These are phyloP conservation scores for Pachymerium ferrugineum DNA, from an alignment of 2,888 invertebrate species.

Conservation along the genomic window DNA sequence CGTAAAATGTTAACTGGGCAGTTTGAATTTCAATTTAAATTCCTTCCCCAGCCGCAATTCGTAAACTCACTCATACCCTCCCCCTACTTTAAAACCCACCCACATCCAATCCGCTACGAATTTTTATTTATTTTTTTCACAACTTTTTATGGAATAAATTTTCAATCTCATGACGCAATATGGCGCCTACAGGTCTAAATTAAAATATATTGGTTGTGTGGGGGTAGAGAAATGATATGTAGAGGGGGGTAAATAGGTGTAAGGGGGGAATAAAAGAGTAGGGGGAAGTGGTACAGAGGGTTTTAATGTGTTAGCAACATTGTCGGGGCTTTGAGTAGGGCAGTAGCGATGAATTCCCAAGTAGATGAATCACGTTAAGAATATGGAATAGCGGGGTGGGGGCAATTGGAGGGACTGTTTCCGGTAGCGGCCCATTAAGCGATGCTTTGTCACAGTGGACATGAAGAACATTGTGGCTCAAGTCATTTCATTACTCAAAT, in stretches of 20 bases:
- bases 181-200: slow-evolving; percentile 10
- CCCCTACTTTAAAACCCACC: background rate
- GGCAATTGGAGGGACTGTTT: background rate
- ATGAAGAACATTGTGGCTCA: background rate
- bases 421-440: slow-evolving; percentile 6
- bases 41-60: background rate
- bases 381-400: background rate
- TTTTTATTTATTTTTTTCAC: background rate
- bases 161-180: background rate
- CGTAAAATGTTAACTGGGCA: slow-evolving; percentile 10
- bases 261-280: background rate
- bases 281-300: background rate
- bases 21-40: slow-evolving; percentile 14
- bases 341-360: slow-evolving; percentile 17
- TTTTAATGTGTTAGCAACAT: background rate
- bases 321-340: background rate
- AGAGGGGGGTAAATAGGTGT: background rate
- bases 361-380: slow-evolving; percentile 3
- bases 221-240: background rate
- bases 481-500: slow-evolving; percentile 9
- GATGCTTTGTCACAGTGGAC: background rate
- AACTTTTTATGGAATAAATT: background rate
- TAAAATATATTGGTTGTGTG: slow-evolving; percentile 6
- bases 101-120: background rate
- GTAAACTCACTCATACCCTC: too few species aligned